Base-by-base conservation (phyloP, 2,797 vertebrate species). In the Danio jaintianensis region DNA sequence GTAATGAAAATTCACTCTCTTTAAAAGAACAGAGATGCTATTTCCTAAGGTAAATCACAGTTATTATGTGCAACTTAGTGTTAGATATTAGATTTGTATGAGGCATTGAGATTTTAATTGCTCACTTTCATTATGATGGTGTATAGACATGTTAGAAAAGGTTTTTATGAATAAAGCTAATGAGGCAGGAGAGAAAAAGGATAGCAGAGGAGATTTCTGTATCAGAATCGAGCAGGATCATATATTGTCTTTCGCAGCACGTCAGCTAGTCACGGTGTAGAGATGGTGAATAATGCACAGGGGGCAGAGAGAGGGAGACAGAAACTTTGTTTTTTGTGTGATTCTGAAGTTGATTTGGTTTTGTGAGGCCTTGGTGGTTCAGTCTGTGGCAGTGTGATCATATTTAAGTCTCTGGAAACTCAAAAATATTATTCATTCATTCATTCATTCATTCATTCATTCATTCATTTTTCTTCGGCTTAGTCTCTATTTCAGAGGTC, bases 201-300 rank as follows among this genome's bases (percentile, higher is more conserved):
- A 66, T 12, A 52, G 66, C 74, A 36, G 22, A 22, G 50, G 63
- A 66, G 40, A 16, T 15, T 50, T 59, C 58, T 73, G 59, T 76
- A 52, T 43, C 18, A 45, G 29, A 82, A 56, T 11, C 67, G 50
- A 59, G 22, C 68, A 58, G 79, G 62, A 50, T 29, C 70, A 48
- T 55, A 22, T 29, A 72, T 81, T 84, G 68, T 74, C 63, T 80
- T 68, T 76, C 82, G 18, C 13, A 16, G 68, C 78, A 77, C 69
- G 62, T 69, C 78, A 55, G 52, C n/a, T 58, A 58, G 77, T 76
- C 82, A 83, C 52, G 69, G 58, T 69, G 70, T 48, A 75, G 75
- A 62, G 75, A 75, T 80, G 73, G 56, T 85, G 84, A 83, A 85
- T 85, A 78, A 85, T 85, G 70, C 81, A 85, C 75, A 75, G 38